Evolutionary conservation across 2,113 vertebrate genomes (phyloP).

Genomic region (Cryptomyrus ogoouensis): DNA sequence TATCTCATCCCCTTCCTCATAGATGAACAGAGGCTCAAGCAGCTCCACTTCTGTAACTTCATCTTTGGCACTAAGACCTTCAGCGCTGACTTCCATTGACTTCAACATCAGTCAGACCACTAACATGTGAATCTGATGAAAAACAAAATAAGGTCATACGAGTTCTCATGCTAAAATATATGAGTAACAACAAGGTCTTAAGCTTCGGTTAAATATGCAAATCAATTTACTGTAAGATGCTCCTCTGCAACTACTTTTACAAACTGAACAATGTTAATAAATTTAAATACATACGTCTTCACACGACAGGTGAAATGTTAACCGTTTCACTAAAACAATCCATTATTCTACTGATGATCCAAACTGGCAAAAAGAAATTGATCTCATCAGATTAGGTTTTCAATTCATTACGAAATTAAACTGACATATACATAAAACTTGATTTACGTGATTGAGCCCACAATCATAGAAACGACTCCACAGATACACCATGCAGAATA

Average conservation of each 20-base stretch:
- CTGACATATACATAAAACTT: background rate
- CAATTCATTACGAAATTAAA: background rate
- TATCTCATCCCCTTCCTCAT: conserved; percentile 48
- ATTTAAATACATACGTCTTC: too few species aligned
- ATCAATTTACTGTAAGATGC: background rate
- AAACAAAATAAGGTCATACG: background rate
- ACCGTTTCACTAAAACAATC: background rate
- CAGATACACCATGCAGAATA: background rate
- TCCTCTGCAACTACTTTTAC: background rate
- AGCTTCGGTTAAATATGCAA: background rate
- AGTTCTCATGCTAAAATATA: background rate
- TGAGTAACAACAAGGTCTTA: background rate
- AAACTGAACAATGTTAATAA: background rate
- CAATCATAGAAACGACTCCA: background rate
- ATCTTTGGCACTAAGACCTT: conserved; percentile 32
- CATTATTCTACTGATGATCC: background rate
- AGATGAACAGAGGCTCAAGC: conserved; percentile 49
- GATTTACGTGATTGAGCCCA: background rate
- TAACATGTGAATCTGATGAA: conserved; percentile 31
- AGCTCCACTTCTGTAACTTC: conserved; percentile 41
- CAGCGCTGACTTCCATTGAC: conserved; percentile 30
- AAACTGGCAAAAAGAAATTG: background rate
- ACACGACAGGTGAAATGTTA: background rate
- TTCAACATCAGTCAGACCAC: conserved; percentile 26
- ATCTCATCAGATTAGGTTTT: background rate